Base-by-base conservation (phyloP, 2,113 vertebrate species). In the Corythornis cristatus region DNA sequence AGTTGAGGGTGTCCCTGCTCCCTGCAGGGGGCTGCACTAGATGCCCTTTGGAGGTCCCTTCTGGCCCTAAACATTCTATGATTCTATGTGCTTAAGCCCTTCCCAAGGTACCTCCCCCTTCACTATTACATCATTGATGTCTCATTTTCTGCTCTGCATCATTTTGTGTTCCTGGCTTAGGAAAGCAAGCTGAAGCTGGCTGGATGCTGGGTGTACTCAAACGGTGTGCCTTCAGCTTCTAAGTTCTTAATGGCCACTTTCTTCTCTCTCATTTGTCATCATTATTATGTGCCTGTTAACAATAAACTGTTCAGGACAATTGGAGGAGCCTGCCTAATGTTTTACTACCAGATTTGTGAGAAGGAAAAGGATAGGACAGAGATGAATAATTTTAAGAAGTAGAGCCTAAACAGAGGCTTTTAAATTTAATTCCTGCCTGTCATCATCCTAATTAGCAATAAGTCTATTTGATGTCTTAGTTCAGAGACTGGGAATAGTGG, bases 211-310 rank as follows among this genome's bases (percentile, higher is more conserved):
- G 10, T 88, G 72, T 60, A 54, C 86, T 90, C 48, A 43, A 85
- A 56, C 18, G 12, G 43, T 87, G 60, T 83, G 76, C 48, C 61
- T 91, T 87, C 80, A 67, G 72, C 83, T 91, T 96, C 73, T 95
- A 93, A 90, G 54, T 66, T 64, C 60, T 94, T 97, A 94, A 95
- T 92, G 88, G 51, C 62, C 28, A 6, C 77, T 75, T 90, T 78
- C 86, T 96, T 93, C 74, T 96, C 90, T 71, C 46, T 96, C 43
- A 0, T 97, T 97, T 98, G 91, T 98, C 96, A 95, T 96, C 25
- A 31, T 97, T 97, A 96, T 80, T 93, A 54, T 53, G 31, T 86
- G 84, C 97, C 94, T 97, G 89, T 97, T 97, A 97, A 93, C 85
- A 96, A 77, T 76, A 92, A 90, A 79, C 92, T 70, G 25, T 93